Evolutionary conservation across 2,797 vertebrate genomes (phyloP).

Genomic region (Tragopan temminckii): DNA sequence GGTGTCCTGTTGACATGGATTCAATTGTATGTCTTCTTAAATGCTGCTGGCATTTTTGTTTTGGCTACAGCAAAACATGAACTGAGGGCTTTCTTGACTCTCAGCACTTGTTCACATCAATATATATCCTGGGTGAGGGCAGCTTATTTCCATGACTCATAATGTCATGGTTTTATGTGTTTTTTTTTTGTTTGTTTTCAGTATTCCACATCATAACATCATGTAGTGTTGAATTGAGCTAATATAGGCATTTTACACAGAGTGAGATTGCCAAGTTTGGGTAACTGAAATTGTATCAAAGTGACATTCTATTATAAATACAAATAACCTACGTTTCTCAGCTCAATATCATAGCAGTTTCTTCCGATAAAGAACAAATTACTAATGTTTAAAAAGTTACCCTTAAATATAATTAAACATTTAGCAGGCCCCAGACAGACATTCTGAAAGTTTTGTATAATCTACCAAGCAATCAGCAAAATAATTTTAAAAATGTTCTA

Average conservation of each 20-base stretch:
- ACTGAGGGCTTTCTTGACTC: not conserved
- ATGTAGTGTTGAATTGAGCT: not conserved
- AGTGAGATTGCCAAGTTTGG: accelerated
- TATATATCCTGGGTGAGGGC: not conserved
- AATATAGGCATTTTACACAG: not conserved
- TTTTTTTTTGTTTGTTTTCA: too few species aligned
- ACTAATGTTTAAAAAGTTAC: not conserved
- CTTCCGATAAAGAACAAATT: not conserved
- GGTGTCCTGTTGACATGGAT: not conserved
- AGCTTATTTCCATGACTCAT: not conserved
- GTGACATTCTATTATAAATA: not conserved
- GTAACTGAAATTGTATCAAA: not conserved
- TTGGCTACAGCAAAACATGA: not conserved
- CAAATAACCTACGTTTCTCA: not conserved
- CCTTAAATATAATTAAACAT: not conserved
- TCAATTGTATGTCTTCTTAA: not conserved
- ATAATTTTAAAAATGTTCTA: not conserved
- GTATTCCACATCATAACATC: too few species aligned
- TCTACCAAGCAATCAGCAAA: not conserved
- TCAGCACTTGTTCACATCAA: not conserved
- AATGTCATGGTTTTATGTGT: too few species aligned
- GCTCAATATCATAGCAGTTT: not conserved
- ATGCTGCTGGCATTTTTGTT: not conserved
- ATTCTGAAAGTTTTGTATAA: not conserved
- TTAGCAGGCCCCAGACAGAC: not conserved